Base-by-base conservation (phyloP, 2,797 vertebrate genomes). In the Myotis findleyi region DNA sequence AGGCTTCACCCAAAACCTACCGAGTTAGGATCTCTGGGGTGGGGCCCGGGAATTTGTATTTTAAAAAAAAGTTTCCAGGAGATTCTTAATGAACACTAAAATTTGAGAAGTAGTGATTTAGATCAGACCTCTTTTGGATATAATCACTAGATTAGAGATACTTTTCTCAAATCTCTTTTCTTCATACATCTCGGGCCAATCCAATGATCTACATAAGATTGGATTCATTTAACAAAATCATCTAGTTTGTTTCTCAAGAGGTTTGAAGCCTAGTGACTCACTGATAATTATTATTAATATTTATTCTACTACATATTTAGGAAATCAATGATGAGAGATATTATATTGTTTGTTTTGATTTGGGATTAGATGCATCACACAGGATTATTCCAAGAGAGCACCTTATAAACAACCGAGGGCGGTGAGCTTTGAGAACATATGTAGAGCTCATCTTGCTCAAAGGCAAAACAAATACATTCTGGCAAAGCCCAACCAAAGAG, bases 381-480 rank as follows among this genome's bases (percentile, higher is more conserved):
- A 79, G 55, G 64, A 90, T 80, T 83, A n/a, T 55, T 96, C 55
- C 9, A 57, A 53, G 44, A 93, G 14, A 44, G n/a, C 33, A 51
- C 18, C 6, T 83, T 73, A 27, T 51, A 81, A 91, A 72, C 30
- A 76, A 23, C 14, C 6, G 2, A 8, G 49, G 21, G 8, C 27
- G 5, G 1, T 64, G 92, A 93, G 76, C 47, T 96, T 49, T 75
- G 47, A 23, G 88, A 89, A 66, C 69, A 72, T 69, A 86, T 3
- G 57, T 10, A 16, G 41, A 27, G 21, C 81, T 96, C 62, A 16
- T 95, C 30, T 88, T 38, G 38, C 69, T 68, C 4, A 33, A 93
- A 89, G 90, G 72, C 68, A 93, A 91, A 90, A 68, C 75, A 87
- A 93, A 92, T 41, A 76, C 7, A 79, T 75, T n/a, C 77, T 41